Percentiles rank a stretch among this genome's conserved stretches.
phyloP scores from a whole-genome alignment of 2,888 invertebrate genomes.

The Thysanoteuthis rhombus region DNA sequence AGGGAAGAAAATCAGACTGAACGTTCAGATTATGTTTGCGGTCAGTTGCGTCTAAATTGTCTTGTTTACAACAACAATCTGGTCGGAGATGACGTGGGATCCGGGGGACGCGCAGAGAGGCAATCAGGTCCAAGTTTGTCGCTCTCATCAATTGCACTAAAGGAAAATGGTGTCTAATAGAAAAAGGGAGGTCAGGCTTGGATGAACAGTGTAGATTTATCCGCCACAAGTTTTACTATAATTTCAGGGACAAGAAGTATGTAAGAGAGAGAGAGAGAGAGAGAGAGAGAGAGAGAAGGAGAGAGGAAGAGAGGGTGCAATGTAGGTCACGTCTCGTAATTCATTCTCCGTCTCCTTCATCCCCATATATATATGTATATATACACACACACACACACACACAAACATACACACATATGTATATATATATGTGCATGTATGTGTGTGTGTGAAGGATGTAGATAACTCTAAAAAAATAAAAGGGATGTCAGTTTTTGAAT shows the following conservation, averaged over 20 bases:
- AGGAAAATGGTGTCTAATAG: neutral
- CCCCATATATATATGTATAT: no score
- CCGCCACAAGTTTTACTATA: neutral
- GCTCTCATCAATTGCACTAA: neutral
- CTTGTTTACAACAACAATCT: neutral
- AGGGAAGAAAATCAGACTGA: neutral
- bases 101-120: neutral
- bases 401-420: no score
- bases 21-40: neutral
- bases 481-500: no score
- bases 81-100: neutral
- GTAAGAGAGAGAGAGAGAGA: neutral
- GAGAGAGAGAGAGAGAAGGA: no score
- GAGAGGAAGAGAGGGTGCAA: no score
- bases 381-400: no score
- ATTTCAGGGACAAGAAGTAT: no score
- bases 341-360: no score
- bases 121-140: neutral
- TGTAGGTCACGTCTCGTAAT: no score
- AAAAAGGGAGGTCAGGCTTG: neutral
- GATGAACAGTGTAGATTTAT: neutral
- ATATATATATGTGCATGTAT: no score
- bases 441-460: no score
- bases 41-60: neutral
- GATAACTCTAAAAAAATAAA: no score